Evolutionary conservation across 2,113 vertebrate genomes (phyloP).

Genomic region (Crotalus tigris): DNA sequence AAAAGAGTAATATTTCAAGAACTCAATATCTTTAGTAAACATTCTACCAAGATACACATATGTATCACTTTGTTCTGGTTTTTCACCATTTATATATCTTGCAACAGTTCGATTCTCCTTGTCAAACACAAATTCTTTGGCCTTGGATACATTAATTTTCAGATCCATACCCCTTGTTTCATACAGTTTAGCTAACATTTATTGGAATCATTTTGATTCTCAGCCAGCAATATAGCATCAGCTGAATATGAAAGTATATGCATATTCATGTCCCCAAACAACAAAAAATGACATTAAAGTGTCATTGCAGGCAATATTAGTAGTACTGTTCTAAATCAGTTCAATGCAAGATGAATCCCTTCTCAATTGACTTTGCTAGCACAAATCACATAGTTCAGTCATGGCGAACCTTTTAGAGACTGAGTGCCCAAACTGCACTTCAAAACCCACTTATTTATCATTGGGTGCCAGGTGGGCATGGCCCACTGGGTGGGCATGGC

Average conservation of each 20-base stretch:
- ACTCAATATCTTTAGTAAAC: neutral
- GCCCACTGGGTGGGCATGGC: too few relatives aligned
- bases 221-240: neutral
- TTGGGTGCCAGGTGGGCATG: too few relatives aligned
- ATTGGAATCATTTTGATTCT: neutral
- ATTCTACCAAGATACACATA: neutral
- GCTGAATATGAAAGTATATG: neutral
- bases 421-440: too few relatives aligned
- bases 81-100: neutral
- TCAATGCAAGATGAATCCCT: neutral
- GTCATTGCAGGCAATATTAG: neutral
- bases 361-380: neutral
- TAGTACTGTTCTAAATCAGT: neutral
- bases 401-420: too few relatives aligned
- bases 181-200: neutral
- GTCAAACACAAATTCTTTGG: neutral
- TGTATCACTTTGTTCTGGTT: neutral
- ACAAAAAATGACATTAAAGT: neutral
- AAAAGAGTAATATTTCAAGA: neutral
- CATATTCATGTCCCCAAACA: neutral
- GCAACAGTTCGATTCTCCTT: neutral
- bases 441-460: too few relatives aligned
- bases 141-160: neutral
- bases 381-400: neutral
- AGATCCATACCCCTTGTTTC: neutral